phyloP scores from a whole-genome alignment of 37 sponge, comb jelly and placozoan genomes.

The Beroe ovata region DNA sequence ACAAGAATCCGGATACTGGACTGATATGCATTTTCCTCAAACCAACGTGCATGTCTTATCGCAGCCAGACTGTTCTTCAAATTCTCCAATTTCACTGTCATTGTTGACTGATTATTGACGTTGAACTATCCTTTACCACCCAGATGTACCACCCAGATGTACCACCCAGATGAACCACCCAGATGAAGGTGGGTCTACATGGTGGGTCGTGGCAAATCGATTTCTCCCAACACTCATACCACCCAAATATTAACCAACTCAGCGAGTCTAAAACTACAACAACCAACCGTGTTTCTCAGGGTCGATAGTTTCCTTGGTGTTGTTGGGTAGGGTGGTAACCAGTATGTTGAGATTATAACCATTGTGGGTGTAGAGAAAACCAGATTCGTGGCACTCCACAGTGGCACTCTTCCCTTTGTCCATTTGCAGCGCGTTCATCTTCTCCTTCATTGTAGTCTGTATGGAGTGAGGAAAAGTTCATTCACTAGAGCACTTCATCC shows the following conservation, averaged over 20 bases:
- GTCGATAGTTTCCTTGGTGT: conserved; percentile 64
- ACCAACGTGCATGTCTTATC: conserved; percentile 83
- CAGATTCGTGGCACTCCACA: background rate
- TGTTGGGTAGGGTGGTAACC: conserved; percentile 49
- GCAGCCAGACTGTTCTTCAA: conserved; percentile 74
- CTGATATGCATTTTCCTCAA: conserved; percentile 76
- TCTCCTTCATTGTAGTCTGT: conserved; percentile 29
- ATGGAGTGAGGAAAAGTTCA: background rate
- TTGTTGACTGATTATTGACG: too few relatives aligned
- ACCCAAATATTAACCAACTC: too few relatives aligned
- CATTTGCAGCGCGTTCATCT: conserved; percentile 38
- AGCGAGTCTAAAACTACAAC: too few relatives aligned
- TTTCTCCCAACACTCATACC: too few relatives aligned
- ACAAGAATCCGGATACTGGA: conserved; percentile 74
- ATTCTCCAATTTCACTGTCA: conserved; percentile 71
- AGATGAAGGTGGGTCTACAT: too few relatives aligned
- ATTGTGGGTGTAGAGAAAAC: conserved; percentile 21
- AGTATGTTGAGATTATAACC: conserved; percentile 10
- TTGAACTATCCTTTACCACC: too few relatives aligned
- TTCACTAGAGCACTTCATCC: background rate
- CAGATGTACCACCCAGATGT: too few relatives aligned
- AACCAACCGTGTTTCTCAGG: conserved; percentile 66
- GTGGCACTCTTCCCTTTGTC: conserved; percentile 30
- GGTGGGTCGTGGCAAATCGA: too few relatives aligned
- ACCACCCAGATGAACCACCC: too few relatives aligned